Base-by-base conservation (phyloP, 92 coral and sea anemone species). In the Anthopleura xanthogrammica region DNA sequence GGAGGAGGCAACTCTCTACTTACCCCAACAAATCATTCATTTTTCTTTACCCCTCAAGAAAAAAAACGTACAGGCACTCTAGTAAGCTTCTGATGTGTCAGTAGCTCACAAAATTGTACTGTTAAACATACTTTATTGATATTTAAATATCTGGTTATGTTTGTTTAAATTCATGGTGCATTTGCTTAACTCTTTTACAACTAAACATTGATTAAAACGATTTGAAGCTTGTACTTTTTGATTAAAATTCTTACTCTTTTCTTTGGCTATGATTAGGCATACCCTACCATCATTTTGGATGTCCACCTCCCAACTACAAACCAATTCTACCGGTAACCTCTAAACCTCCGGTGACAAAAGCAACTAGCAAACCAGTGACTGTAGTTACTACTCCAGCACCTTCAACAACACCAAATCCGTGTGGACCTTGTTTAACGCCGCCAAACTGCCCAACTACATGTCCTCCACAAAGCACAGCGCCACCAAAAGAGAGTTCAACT, bases 301-400 rank as follows among this genome's bases (percentile, higher is more conserved):
- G 97, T 46, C 97, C 95, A 66, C 93, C 92, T 60, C 72, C 78
- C 39, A 90, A 92, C 58, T 89, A 89, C 76, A 89, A 80, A 74
- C 94, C 97, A 40, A 72, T 83, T 82, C 39, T 81, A 43, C 87
- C 94, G 20, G 76, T 82, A 20, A 41, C 65, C n/a, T 64, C 86
- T 10, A 88, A 89, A 81, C 88, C 90, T 42, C 66, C 89, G 79
- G 91, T 90, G 99, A 94, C 99, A 92, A 97, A 78, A 97, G 97
- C 98, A 97, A 94, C 99, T 94, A 97, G 98, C 98, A 97, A 94
- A 86, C 92, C 89, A 73, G 56, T 86, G 77, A 62, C 52, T 19
- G 55, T 65, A 46, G 60, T 16, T 23, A 60, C 75, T 42, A 79
- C 87, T 3, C 58, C 77, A 46, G 68, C 81, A 3, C 90, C 83